These are phyloP conservation scores for Leucophenga varia DNA, from an alignment of 1,140 invertebrate species.

Conservation along the genomic window DNA sequence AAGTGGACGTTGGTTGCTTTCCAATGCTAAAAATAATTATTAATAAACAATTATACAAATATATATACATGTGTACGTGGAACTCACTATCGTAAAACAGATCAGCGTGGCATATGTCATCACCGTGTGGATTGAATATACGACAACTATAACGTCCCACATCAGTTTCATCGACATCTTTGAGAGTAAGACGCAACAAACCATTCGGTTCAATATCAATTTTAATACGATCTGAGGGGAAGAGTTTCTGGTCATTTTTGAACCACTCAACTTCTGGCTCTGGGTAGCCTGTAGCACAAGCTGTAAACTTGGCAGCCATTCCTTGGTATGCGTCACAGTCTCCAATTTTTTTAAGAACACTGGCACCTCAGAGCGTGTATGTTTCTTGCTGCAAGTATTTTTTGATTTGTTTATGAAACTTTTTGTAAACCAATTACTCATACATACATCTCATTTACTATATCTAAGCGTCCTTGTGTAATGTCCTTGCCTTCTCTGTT, in stretches of 20 bases:
- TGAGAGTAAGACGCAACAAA: constrained; percentile 75
- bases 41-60: too few relatives aligned
- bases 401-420: too few relatives aligned
- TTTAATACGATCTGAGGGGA: constrained; percentile 75
- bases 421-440: too few relatives aligned
- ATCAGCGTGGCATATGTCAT: constrained; percentile 78
- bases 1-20: constrained; percentile 68
- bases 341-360: constrained; percentile 86
- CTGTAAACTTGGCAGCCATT: constrained; percentile 89
- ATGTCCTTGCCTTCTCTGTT: constrained; percentile 80
- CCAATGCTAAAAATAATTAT: constrained; percentile 68
- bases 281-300: constrained; percentile 80
- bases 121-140: constrained; percentile 81
- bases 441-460: constrained; percentile 81
- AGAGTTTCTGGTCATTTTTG: constrained; percentile 76
- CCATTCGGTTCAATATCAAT: constrained; percentile 74
- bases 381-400: constrained; percentile 59
- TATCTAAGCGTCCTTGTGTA: constrained; percentile 71
- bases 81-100: constrained; percentile 80
- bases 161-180: constrained; percentile 73
- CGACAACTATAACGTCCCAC: constrained; percentile 80
- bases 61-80: too few relatives aligned
- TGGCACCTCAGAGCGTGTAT: constrained; percentile 77
- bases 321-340: constrained; percentile 85
- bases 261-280: constrained; percentile 86